Conservation (phyloP, 2,113 vertebrate species). For the Charina bottae region DNA sequence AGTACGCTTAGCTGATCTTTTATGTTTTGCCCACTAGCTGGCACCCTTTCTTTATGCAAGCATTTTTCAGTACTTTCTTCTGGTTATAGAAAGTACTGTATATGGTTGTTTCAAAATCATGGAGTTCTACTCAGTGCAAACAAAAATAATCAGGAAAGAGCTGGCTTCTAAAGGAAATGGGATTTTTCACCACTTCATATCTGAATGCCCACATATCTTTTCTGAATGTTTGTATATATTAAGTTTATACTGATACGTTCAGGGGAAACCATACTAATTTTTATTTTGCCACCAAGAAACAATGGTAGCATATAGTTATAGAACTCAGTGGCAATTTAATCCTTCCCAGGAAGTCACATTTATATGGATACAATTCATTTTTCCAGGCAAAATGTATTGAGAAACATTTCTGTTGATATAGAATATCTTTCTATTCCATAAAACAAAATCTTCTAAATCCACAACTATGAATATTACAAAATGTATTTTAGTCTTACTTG, state of each 20-base stretch:
- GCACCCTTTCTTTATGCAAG: conserved; percentile 57
- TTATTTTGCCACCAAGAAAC: conserved; percentile 59
- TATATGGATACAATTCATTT: conserved; percentile 35
- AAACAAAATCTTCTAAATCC: conserved; percentile 33
- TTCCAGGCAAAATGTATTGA: conserved; percentile 29
- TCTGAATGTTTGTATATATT: conserved; percentile 72
- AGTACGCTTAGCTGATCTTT: conserved; percentile 5
- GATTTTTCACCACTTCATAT: conserved; percentile 58
- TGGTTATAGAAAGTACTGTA: conserved; percentile 61
- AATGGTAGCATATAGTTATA: conserved; percentile 55
- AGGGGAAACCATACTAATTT: conserved; percentile 53
- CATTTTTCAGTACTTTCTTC: conserved; percentile 54
- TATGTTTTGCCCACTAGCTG: conserved; percentile 66
- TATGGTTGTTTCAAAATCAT: conserved; percentile 49
- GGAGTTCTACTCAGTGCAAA: neutral
- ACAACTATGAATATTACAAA: neutral
- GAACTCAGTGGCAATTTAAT: conserved; percentile 59
- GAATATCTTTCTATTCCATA: neutral
- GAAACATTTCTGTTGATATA: conserved; percentile 10
- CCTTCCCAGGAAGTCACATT: conserved; percentile 40
- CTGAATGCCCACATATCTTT: conserved; percentile 56
- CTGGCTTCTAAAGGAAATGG: conserved; percentile 53
- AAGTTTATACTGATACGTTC: conserved; percentile 68
- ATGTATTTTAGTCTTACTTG: conserved; percentile 49
- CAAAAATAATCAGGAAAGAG: conserved; percentile 10